Base-by-base conservation (phyloP, 1,140 invertebrate genomes). In the Manduca sexta region DNA sequence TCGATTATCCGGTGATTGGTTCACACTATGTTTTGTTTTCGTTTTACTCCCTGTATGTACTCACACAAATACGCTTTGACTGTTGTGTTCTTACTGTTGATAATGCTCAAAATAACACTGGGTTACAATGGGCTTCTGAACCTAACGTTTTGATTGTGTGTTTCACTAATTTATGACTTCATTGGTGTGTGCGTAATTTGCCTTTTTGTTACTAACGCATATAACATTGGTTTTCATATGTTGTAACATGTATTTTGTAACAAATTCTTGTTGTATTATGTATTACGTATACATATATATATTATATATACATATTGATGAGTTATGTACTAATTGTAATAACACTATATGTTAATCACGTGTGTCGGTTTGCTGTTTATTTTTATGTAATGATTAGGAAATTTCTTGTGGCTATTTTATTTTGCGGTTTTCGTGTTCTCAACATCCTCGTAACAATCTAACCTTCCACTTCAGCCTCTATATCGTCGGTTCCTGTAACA, bases 121-220 rank as follows among this genome's bases (percentile, higher is more conserved):
- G 63, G 69, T 82, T 72, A 69, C 68, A 65, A 70, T 75, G 71
- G 74, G 78, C 77, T 82, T 73, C 59, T 72, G 69, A 74, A 63
- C 56, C 54, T 72, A 56, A 73, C 47, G 59, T 56, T 61, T 17
- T 59, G 49, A 40, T 64, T 56, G 54, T 78, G 45, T 80, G 64
- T 79, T 49, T 70, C 65, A 79, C 70, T 70, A 56, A 69, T 65
- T 62, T 72, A 37, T 51, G 45, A 66, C 57, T 70, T 71, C 64
- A 65, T 67, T 74, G 71, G 68, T 82, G 76, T 85, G 82, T 85
- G 82, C 82, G 82, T 84, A 73, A 84, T 84, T 84, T 85, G 82
- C 82, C 82, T 85, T 65, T 53, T 43, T n/a, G n/a, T n/a, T 8
- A 30, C 13, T 14, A 43, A 8, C 12, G 26, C 41, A 31, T 31